Percentiles rank a stretch among this genome's conserved stretches.
Evolutionary conservation across 2,888 invertebrate genomes (phyloP).

Genomic region (Cyclophora punctaria): DNA sequence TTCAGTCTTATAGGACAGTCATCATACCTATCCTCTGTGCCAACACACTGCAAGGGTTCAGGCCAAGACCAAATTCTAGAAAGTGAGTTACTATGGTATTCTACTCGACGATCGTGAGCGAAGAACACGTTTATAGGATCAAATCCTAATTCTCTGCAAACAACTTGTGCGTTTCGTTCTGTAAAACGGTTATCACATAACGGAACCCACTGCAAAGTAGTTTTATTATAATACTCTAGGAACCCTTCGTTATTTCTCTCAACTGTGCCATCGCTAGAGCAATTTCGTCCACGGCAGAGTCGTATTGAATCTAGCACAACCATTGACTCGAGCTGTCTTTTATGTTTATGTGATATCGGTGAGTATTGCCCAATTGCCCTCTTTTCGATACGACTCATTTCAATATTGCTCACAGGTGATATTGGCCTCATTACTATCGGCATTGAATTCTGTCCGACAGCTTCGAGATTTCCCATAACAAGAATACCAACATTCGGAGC

Average conservation of each 20-base stretch:
- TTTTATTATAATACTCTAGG: slow-evolving; percentile 94
- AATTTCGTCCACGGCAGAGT: slow-evolving; percentile 84
- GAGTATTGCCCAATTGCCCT: slow-evolving; percentile 54
- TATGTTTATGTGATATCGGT: slow-evolving; percentile 45
- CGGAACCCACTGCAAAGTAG: slow-evolving; percentile 97
- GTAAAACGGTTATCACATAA: slow-evolving; percentile 97
- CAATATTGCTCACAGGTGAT: slow-evolving; percentile 40
- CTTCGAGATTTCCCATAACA: slow-evolving; percentile 91
- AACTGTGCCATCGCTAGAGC: slow-evolving; percentile 73
- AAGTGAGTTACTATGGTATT: slow-evolving; percentile 91
- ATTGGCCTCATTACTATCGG: slow-evolving; percentile 87
- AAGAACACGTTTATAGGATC: slow-evolving; percentile 93
- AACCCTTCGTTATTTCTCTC: slow-evolving; percentile 85
- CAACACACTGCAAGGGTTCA: slow-evolving; percentile 90
- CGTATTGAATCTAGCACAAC: slow-evolving; percentile 79
- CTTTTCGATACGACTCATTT: slow-evolving; percentile 53
- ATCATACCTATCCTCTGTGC: slow-evolving; percentile 83
- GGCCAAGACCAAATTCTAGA: slow-evolving; percentile 96
- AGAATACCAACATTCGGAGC: slow-evolving; percentile 96
- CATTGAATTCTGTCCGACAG: slow-evolving; percentile 83
- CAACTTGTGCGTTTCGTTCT: slow-evolving; percentile 96
- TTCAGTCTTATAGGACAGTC: slow-evolving; percentile 92
- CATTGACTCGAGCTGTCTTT: slow-evolving; percentile 74
- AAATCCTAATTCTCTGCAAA: slow-evolving; percentile 93
- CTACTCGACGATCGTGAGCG: slow-evolving; percentile 87